phyloP scores from a whole-genome alignment of 2,888 invertebrate genomes.

The Volucella inflata region DNA sequence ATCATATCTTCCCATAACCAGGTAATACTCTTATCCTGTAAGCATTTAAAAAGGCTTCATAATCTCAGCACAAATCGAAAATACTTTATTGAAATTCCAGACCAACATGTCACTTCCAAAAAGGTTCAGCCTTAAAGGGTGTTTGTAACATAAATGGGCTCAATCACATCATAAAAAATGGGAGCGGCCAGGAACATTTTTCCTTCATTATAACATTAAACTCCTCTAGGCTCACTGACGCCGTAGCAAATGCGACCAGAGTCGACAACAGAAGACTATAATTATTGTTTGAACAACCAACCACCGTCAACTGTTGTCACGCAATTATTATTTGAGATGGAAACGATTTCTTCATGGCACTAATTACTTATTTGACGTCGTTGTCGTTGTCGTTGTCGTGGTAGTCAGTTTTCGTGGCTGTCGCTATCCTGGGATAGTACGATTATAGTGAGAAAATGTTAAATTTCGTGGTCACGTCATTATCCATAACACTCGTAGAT shows the following conservation, averaged over 20 bases:
- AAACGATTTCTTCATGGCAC: constrained; percentile 67
- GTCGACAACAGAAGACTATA: constrained; percentile 24
- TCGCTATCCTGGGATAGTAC: constrained; percentile 24
- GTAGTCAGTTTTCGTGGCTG: constrained; percentile 9
- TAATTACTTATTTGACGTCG: constrained; percentile 58
- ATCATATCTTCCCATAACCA: no score
- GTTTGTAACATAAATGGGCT: no score
- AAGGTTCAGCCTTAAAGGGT: no score
- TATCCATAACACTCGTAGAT: constrained; percentile 40
- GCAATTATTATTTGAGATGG: constrained; percentile 68
- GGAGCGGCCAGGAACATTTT: constrained; percentile 34
- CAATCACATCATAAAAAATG: constrained; percentile 51
- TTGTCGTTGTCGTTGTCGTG: no score
- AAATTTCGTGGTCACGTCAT: constrained; percentile 57
- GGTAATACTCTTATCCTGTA: no score
- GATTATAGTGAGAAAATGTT: constrained; percentile 29
- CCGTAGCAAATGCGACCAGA: background rate
- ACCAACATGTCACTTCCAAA: no score
- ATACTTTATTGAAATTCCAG: no score
- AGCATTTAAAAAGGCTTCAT: no score
- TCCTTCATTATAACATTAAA: constrained; percentile 43
- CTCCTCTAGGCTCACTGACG: background rate
- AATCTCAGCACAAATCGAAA: no score
- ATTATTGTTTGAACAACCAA: constrained; percentile 69
- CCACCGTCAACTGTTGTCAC: constrained; percentile 62